Base-by-base conservation (phyloP, 2,113 vertebrate species). In the Aldabrachelys gigantea region DNA sequence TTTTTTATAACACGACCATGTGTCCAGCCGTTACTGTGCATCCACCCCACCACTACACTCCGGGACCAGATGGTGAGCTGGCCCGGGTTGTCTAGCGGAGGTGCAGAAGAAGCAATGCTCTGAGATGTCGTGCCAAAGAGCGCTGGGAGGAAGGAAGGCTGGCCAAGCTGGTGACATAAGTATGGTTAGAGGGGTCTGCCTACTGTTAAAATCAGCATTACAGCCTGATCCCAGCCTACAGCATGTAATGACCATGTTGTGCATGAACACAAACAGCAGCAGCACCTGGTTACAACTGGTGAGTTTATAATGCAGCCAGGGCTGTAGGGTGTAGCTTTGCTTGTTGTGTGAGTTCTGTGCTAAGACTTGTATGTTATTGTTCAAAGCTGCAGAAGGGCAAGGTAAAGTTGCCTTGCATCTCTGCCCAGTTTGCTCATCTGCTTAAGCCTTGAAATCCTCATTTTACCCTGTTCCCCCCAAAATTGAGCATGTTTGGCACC, bases 381-480 rank as follows among this genome's bases (percentile, higher is more conserved):
- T 88, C 92, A 92, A 94, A 79, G 96, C 96, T 53, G 93, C 96
- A 76, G 97, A 95, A 87, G 95, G 92, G 89, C 93, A 96, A 97
- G 96, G 96, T 97, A 97, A 97, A 7, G 5, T 29, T 0, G 5
- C 35, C 41, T 88, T 84, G 44, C 62, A 69, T 53, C 65, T 78
- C 79, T 1, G 10, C 49, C 27, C 2, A n/a, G 29, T 31, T 38
- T 82, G 47, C 83, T 41, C n/a, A 78, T 80, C 49, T 25, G 89
- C 86, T 91, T 89, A 85, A 59, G 76, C 80, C 82, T 82, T 2
- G 14, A n/a, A 59, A 11, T 44, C 17, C 79, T 38, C 10, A 3
- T 3, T 50, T 44, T 13, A 17, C 24, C 3, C 3, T 13, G 2
- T 2, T 24, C 5, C 5, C 44, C 84, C 90, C 57, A 2, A 7